These are phyloP conservation scores for Pavo muticus DNA, from an alignment of 2,113 vertebrate species.

Conservation along the genomic window DNA sequence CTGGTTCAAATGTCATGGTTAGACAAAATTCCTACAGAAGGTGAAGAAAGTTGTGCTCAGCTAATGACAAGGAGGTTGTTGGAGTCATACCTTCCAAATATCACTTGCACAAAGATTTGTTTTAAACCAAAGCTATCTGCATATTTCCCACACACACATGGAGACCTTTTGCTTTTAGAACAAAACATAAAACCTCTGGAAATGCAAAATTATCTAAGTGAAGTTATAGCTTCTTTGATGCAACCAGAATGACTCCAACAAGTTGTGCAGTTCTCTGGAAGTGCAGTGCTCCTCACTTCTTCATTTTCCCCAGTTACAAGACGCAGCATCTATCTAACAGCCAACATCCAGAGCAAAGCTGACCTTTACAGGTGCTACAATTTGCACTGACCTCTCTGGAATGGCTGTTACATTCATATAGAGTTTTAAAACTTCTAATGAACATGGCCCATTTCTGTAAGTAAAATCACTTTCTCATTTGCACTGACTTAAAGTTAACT, in stretches of 20 bases:
- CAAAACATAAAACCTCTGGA: not conserved
- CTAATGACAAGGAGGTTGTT: not conserved
- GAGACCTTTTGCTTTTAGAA: not conserved
- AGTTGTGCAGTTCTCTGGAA: rapidly evolving
- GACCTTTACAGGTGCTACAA: not conserved
- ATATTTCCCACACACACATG: not conserved
- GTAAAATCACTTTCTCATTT: not conserved
- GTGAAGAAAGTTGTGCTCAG: not conserved
- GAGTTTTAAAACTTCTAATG: not conserved
- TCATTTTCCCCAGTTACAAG: not conserved
- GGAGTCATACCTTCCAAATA: not conserved
- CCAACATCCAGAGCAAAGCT: rapidly evolving
- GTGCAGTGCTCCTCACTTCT: not conserved
- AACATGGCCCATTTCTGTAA: rapidly evolving
- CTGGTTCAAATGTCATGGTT: not conserved
- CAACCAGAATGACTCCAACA: not conserved
- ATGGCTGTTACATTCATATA: rapidly evolving
- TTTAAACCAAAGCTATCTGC: not conserved
- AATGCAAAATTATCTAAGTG: not conserved
- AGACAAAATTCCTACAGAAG: not conserved
- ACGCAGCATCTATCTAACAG: not conserved
- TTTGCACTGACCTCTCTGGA: not conserved
- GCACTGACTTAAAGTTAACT: not conserved
- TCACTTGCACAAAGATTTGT: not conserved
- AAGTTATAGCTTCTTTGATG: not conserved